These are phyloP conservation scores for Trichomalopsis sarcophagae DNA, from an alignment of 1,140 invertebrate species.

Conservation along the genomic window DNA sequence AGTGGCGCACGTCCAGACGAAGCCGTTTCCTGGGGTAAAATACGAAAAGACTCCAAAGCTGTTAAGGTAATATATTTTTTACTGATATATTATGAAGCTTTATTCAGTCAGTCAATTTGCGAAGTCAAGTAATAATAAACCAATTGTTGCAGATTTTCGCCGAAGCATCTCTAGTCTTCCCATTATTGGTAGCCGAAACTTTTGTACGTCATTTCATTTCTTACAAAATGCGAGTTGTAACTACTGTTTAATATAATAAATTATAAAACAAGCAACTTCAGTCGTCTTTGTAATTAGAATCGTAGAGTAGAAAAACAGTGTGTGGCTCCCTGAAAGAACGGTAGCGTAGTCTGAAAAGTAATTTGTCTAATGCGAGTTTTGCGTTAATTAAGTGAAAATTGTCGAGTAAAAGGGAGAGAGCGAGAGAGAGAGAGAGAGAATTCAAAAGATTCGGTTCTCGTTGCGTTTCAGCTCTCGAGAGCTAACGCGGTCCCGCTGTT, in stretches of 20 bases:
- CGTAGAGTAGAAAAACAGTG: conserved; percentile 11
- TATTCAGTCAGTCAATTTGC: not conserved
- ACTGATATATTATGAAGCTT: not conserved
- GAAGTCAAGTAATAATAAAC: not conserved
- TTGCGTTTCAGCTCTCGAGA: not conserved
- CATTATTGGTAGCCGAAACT: conserved; percentile 95
- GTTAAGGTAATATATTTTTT: conserved; percentile 83
- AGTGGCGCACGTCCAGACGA: conserved; percentile 98
- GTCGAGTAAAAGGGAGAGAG: not conserved
- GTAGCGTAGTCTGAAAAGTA: not conserved
- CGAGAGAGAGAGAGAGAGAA: not conserved
- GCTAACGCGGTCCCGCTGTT: not conserved
- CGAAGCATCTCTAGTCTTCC: conserved; percentile 97
- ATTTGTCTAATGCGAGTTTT: not conserved
- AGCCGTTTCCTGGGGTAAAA: conserved; percentile 99
- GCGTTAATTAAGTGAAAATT: not conserved
- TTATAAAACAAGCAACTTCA: conserved; percentile 38
- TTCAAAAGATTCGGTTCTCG: not conserved
- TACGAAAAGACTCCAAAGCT: conserved; percentile 84
- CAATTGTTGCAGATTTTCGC: conserved; percentile 84
- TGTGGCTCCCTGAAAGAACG: not conserved
- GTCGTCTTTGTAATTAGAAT: conserved; percentile 35
- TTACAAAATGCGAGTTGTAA: conserved; percentile 52
- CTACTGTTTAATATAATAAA: conserved; percentile 51
- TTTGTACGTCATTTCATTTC: conserved; percentile 79